Conservation (phyloP, 2,797 vertebrate species). For the Octomys mimax region DNA sequence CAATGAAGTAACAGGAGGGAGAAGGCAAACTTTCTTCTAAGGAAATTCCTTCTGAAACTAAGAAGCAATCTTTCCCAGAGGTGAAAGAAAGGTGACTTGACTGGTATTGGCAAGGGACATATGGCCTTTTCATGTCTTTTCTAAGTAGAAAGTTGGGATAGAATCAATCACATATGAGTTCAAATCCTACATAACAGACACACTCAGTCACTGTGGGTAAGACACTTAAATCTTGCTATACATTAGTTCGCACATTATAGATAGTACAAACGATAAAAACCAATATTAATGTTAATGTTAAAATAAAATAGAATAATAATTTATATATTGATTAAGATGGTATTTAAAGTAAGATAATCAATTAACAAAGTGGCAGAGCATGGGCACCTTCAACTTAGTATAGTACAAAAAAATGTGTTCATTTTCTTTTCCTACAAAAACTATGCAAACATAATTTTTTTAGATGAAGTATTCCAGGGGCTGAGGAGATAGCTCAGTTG, state of each 20-base stretch:
- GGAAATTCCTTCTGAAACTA: neutral
- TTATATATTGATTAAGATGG: neutral
- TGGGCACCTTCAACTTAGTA: neutral
- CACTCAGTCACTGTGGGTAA: neutral
- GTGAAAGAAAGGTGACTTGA: neutral
- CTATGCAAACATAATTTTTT: neutral
- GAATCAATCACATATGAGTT: neutral
- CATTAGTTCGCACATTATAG: neutral
- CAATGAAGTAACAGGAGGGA: neutral
- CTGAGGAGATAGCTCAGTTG: no score
- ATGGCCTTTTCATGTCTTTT: neutral
- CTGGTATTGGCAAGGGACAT: neutral
- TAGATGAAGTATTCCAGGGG: neutral
- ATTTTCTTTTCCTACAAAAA: neutral
- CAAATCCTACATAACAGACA: neutral
- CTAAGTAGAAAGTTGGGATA: neutral
- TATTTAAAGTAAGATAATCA: neutral
- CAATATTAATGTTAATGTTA: neutral
- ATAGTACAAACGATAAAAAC: neutral
- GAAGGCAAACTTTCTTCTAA: constrained; percentile 33
- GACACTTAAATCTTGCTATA: neutral
- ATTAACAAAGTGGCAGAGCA: neutral
- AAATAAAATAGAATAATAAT: neutral
- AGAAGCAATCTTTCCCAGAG: neutral
- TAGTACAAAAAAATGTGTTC: neutral